Evolutionary conservation across 92 coral and sea anemone genomes (phyloP), one percentile per base, ranked within the genome.

Genomic region (Anthopleura xanthogrammica): DNA sequence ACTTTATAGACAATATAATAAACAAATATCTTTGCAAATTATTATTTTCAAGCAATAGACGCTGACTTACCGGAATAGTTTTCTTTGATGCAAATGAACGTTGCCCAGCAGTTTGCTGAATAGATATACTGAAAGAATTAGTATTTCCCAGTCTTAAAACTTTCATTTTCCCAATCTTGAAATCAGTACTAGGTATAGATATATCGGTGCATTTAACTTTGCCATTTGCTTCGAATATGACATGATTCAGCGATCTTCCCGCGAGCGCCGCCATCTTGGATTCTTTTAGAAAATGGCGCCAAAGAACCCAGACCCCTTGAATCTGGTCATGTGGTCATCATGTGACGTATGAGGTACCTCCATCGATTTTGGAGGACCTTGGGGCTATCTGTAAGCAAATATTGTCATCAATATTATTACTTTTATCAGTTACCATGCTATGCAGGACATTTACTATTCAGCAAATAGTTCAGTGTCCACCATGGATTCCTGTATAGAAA

Each of bases 201-300:
- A 85, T 56, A 82, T 80, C 81, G 16, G 90, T 86, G 88, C 87
- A 87, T 81, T 81, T 90, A 17, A 90, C 93, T 46, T 36, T 79
- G 17, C 93, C 93, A 43, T 80, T 71, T 3, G 77, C 90, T 78
- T 87, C 93, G 50, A 87, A 87, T 72, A 84, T 52, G 46, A 7
- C 81, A 76, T 56, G 74, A 75, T 24, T 76, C 60, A 58, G 87
- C 85, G 72, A n/a, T 36, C 43, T 79, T 79, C 83, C 83, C 13
- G 42, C 20, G 77, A 82, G 11, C 40, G 80, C 75, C 88, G 91
- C 92, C 92, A 89, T 89, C 78, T 85, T 88, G 85, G 9, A 29
- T 78, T 72, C 75, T 52, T 65, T 20, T 62, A 20, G 40, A 48
- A 11, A 81, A 41, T 68, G 77, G 77, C 84, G 84, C 84, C 64